Evolutionary conservation across 2,113 vertebrate species (phyloP).

Genomic region (Poecilia latipinna): DNA sequence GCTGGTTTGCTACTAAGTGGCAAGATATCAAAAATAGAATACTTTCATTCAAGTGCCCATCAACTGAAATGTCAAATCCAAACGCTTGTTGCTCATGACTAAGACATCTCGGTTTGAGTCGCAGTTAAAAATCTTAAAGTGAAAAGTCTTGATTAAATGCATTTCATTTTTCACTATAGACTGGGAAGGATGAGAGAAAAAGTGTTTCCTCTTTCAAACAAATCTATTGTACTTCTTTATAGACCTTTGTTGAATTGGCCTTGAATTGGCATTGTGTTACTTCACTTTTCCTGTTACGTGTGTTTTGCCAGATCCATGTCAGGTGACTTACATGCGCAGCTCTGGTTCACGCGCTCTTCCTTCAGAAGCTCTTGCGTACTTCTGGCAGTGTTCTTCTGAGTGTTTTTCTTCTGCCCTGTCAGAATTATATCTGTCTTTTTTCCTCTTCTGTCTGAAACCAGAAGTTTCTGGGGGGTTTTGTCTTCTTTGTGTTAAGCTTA

Average conservation of each 20-base stretch:
- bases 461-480: background rate
- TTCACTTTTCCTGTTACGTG: background rate
- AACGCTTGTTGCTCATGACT: no score
- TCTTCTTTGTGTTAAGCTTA: background rate
- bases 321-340: background rate
- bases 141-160: background rate
- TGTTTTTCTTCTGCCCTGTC: no score
- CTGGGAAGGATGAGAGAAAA: background rate
- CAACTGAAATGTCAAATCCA: no score
- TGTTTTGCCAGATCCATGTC: background rate
- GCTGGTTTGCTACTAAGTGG: background rate
- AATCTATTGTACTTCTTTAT: background rate
- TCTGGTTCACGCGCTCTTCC: no score
- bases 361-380: no score
- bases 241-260: background rate
- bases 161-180: background rate
- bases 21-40: background rate
- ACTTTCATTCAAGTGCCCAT: background rate
- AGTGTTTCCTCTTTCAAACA: background rate
- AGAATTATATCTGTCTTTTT: no score
- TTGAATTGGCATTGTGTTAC: background rate
- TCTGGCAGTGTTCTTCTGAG: no score
- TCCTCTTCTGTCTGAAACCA: background rate
- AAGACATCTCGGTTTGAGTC: no score
- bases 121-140: no score